Evolutionary conservation across 2,113 vertebrate genomes (phyloP), one percentile per base, ranked within the genome.

Genomic region (Philantomba maxwellii): DNA sequence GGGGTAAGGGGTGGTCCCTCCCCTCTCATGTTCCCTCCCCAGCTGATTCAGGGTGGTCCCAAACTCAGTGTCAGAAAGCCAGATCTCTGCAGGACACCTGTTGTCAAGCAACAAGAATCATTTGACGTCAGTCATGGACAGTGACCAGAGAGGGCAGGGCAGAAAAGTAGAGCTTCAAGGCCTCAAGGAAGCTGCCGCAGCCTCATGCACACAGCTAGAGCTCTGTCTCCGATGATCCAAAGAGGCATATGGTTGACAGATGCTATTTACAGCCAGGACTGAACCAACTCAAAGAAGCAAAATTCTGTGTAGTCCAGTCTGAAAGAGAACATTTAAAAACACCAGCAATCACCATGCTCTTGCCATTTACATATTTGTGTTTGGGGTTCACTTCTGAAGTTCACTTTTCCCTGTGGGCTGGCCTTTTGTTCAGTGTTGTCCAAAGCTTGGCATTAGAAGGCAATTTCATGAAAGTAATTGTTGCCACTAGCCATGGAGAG

Each of bases 171-270:
- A 51, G n/a, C 53, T 39, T 33, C 0, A 77, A 57, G 33, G 11
- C 55, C 30, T 30, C 5, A 23, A 57, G 43, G 82, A 60, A 36
- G 43, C 47, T 21, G 33, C 23, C 15, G 1, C 3, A 16, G 28
- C 33, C 89, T 43, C 58, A 60, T 0, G 25, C 57, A 16, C 26
- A 33, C 21, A 84, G 84, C 25, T 85, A 5, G 36, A 70, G 28
- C 36, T 89, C 62, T 78, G 43, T 39, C 36, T 43, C 36, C 8
- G 70, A 16, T 36, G 75, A 87, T 19, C 17, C 25, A 49, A 45
- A 84, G 86, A 70, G 30, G 8, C 93, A 94, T 92, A 45, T 96
- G 95, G 95, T 53, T 96, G 95, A 95, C 96, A 94, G 84, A 97
- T 95, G 97, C 93, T 94, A 30, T 53, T 94, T 92, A 75, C 2